Base-by-base conservation (phyloP, 2,888 invertebrate genomes). In the Pyrrhosoma nymphula region DNA sequence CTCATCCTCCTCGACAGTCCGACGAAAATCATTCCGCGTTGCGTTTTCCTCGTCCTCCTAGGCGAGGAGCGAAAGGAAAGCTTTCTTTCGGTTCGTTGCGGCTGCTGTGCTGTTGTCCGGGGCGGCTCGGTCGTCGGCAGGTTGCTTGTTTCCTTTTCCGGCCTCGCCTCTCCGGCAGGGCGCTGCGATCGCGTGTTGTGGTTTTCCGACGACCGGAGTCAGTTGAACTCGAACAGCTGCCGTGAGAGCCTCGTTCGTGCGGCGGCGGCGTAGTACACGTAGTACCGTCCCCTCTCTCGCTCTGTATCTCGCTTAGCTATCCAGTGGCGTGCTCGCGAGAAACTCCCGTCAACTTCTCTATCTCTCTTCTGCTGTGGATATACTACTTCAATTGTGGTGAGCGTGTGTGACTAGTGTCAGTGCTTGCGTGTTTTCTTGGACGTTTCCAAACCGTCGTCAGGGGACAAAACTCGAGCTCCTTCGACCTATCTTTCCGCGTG, bases 171-270 rank as follows among this genome's bases (percentile, higher is more conserved):
- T 63, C 93, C 47, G 47, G 47, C 39, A 6, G 93, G n/a, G 93
- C 93, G 93, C 93, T 93, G 93, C 93, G n/a, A 93, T 39, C 93
- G 93, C 93, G 82, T 93, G 93, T 93, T 93, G 47, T 93, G 93
- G 63, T 93, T 93, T 63, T 75, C 63, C 69, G 26, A 26, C 47
- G 69, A 35, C 56, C 35, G 35, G 91, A 91, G 90, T 82, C 90
- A 91, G 90, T 91, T 91, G 90, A 91, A 69, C 69, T 93, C 93
- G 39, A 39, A 69, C 63, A 63, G 93, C 69, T 69, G 93, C 47
- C 26, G 69, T 35, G 93, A 26, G 26, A 63, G 35, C 39, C 20
- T 39, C 82, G 82, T 35, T 69, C 16, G 35, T 35, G 69, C 12
- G 69, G 69, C 23, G 69, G 69, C 26, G 69, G 23, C 10, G 69